Evolutionary conservation across 1,140 invertebrate species (phyloP).

Genomic region (Anthonomus grandis): DNA sequence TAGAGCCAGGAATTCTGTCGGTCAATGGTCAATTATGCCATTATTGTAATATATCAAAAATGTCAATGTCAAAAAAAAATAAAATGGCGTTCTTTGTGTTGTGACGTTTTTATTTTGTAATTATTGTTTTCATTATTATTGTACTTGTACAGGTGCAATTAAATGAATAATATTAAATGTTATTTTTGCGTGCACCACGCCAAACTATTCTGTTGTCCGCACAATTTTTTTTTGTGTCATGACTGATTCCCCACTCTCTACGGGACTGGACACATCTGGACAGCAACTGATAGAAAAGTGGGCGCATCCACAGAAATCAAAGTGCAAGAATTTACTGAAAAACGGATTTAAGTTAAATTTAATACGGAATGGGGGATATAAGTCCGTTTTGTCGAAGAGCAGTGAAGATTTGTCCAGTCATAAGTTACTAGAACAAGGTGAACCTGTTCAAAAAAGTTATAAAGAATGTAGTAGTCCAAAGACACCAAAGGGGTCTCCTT

Average conservation of each 20-base stretch:
- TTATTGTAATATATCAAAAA: too few species aligned
- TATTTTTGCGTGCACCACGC: conserved; percentile 6
- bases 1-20: too few species aligned
- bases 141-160: background rate
- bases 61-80: too few species aligned
- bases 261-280: conserved; percentile 3
- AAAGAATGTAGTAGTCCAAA: background rate
- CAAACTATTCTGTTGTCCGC: too few species aligned
- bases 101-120: conserved; percentile 10
- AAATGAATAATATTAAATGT: conserved; percentile 13
- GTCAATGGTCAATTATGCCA: too few species aligned
- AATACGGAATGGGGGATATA: conserved; percentile 16
- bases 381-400: conserved; percentile 20
- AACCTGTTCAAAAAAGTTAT: background rate
- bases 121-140: background rate
- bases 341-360: conserved; percentile 22
- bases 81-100: conserved; percentile 23
- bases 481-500: conserved; percentile 1
- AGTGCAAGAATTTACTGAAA: background rate
- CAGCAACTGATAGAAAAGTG: conserved; percentile 5
- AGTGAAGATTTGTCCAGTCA: conserved; percentile 19
- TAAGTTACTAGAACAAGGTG: conserved; percentile 1
- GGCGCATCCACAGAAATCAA: conserved; percentile 13
- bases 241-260: conserved; percentile 19
- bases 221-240: conserved; percentile 22